Evolutionary conservation across 1,140 invertebrate genomes (phyloP), one percentile per base, ranked within the genome.

Genomic region (Colletes gigas): DNA sequence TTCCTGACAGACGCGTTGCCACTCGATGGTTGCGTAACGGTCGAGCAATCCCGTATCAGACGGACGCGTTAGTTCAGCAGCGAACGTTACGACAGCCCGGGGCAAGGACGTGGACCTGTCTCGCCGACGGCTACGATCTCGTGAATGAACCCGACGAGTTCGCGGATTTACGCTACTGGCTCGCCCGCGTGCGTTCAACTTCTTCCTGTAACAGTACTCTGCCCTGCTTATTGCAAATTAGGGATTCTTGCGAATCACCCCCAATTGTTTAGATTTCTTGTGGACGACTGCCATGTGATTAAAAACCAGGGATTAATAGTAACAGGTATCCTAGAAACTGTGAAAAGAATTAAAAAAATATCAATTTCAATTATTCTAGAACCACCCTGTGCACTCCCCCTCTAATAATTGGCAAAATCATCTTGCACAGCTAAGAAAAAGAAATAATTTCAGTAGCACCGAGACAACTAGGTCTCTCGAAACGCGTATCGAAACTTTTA

Each of bases 71-170:
- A 62, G 74, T 71, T 59, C 63, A 82, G 19, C 72, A 19, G 80
- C 77, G 59, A 83, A 86, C 69, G 65, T 62, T 78, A 47, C 59
- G 6, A 62, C 50, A 68, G 90, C 91, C 90, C 44, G 82, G 74
- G 89, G 91, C 91, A 92, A 92, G 91, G 91, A 82, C 90, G 89
- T 84, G 77, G 85, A 92, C 90, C 83, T 88, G 90, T 89, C 83
- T 89, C 72, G 91, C 91, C 86, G 70, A 55, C 62, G 89, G 90
- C 89, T 82, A 85, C 76, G 83, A 87, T 87, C 84, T 86, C 73
- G 81, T 91, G 89, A 92, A 91, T 91, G 91, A 91, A 89, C 88
- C 70, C 81, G 87, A 59, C 62, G 75, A 87, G 71, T 86, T 89
- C 83, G 70, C 82, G 55, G 66, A 86, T 83, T 82, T 87, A 72